Percentiles rank a stretch among this genome's conserved stretches.
These are phyloP conservation scores for Burhinus oedicnemus DNA, from an alignment of 2,113 vertebrate species.

Conservation along the genomic window DNA sequence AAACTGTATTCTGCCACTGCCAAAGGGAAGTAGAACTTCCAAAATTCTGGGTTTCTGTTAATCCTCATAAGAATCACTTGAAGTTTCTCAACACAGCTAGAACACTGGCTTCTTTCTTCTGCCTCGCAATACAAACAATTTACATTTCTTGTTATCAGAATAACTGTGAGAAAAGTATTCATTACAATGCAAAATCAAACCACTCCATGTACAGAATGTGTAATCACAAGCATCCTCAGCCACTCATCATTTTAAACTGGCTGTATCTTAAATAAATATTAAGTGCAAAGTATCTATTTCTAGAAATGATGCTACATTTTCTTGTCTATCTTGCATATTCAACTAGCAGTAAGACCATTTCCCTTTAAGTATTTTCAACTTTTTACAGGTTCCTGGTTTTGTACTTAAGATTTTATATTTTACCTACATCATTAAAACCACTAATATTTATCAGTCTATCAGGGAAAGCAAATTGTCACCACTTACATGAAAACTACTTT, in stretches of 20 bases:
- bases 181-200: neutral
- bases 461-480: neutral
- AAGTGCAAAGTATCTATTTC: neutral
- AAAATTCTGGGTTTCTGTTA: neutral
- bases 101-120: neutral
- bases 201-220: too few relatives aligned
- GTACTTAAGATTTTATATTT: neutral
- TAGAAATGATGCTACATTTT: neutral
- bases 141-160: too few relatives aligned
- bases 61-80: neutral
- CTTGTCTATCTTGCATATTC: neutral
- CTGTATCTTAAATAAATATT: neutral
- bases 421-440: neutral
- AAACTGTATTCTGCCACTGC: neutral
- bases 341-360: neutral
- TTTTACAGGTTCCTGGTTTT: neutral
- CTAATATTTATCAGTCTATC: neutral
- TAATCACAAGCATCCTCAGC: neutral
- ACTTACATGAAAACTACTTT: neutral
- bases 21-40: neutral
- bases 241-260: neutral
- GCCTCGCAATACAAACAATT: neutral
- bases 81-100: neutral
- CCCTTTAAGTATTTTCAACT: neutral
- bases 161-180: neutral